phyloP scores from a whole-genome alignment of 1,140 invertebrate genomes.

The Dryas iulia region DNA sequence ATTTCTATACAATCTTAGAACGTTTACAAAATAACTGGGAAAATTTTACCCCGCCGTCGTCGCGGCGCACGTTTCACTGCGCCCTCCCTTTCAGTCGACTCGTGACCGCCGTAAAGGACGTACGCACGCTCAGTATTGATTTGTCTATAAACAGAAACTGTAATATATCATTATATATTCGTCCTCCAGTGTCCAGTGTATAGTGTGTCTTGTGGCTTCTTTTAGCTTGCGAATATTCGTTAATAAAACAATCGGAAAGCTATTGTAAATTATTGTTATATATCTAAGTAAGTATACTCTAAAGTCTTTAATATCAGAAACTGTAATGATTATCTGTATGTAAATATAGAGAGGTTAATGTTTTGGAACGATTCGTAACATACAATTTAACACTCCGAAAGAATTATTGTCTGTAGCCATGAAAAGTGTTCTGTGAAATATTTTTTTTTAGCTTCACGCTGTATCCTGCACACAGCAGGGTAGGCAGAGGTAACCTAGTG shows the following conservation, averaged over 20 bases:
- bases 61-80: slow-evolving; percentile 25
- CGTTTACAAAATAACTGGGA: slow-evolving; percentile 20
- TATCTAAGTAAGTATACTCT: neutral
- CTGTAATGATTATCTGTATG: neutral
- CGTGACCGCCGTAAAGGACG: slow-evolving; percentile 18
- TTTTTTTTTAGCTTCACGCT: too few species aligned
- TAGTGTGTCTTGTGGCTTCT: slow-evolving; percentile 10
- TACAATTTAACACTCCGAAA: neutral
- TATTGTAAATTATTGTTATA: slow-evolving; percentile 6
- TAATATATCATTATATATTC: slow-evolving; percentile 16
- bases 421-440: neutral
- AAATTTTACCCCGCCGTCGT: slow-evolving; percentile 16
- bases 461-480: too few species aligned
- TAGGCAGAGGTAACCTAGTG: too few species aligned
- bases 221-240: neutral
- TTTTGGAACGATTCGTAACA: neutral
- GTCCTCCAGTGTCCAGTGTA: slow-evolving; percentile 11
- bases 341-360: neutral
- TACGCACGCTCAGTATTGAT: slow-evolving; percentile 22
- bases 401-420: neutral
- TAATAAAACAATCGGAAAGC: slow-evolving; percentile 7
- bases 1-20: slow-evolving; percentile 2
- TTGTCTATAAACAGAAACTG: slow-evolving; percentile 19
- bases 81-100: slow-evolving; percentile 32
- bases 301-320: neutral